A percentile compares a stretch with the other conserved stretches of the same genome.
Evolutionary conservation across 2,888 invertebrate species (phyloP).

Genomic region (Romanomermis culicivorax): DNA sequence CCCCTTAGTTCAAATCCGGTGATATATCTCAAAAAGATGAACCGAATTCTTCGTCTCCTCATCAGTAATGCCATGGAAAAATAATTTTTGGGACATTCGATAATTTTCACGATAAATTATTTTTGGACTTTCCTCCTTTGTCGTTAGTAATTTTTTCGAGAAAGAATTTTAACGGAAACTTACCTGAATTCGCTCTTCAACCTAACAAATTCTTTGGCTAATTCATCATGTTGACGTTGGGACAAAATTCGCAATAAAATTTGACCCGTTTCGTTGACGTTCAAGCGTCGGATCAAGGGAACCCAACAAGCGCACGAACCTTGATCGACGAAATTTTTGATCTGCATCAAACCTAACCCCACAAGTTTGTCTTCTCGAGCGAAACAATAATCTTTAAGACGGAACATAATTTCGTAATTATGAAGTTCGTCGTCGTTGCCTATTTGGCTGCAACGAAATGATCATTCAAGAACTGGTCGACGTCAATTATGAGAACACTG

Average conservation of each 20-base stretch:
- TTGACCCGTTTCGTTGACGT: slow-evolving; percentile 97
- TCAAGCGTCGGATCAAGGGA: slow-evolving; percentile 46
- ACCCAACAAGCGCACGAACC: slow-evolving; percentile 9
- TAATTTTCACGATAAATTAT: too few relatives aligned
- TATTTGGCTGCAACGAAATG: slow-evolving; percentile 49
- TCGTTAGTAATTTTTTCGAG: too few relatives aligned
- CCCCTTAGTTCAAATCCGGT: too few relatives aligned
- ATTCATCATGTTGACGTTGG: slow-evolving; percentile 90
- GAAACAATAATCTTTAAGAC: slow-evolving; percentile 91
- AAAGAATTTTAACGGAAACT: too few relatives aligned
- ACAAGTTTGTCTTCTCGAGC: slow-evolving; percentile 82
- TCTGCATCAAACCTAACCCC: slow-evolving; percentile 80
- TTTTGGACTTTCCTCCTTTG: too few relatives aligned
- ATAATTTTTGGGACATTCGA: too few relatives aligned
- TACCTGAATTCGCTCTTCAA: slow-evolving; percentile 90
- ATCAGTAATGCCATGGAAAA: too few relatives aligned
- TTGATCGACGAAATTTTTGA: slow-evolving; percentile 67
- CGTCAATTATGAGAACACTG: not conserved
- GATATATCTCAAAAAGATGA: too few relatives aligned
- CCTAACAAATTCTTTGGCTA: slow-evolving; percentile 92
- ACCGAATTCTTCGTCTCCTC: too few relatives aligned
- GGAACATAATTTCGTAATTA: slow-evolving; percentile 80
- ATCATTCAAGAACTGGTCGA: not conserved
- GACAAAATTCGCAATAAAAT: slow-evolving; percentile 77
- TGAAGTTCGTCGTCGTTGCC: slow-evolving; percentile 86